Evolutionary conservation across 2,113 vertebrate species (phyloP).

Genomic region (Synodontis membranacea): DNA sequence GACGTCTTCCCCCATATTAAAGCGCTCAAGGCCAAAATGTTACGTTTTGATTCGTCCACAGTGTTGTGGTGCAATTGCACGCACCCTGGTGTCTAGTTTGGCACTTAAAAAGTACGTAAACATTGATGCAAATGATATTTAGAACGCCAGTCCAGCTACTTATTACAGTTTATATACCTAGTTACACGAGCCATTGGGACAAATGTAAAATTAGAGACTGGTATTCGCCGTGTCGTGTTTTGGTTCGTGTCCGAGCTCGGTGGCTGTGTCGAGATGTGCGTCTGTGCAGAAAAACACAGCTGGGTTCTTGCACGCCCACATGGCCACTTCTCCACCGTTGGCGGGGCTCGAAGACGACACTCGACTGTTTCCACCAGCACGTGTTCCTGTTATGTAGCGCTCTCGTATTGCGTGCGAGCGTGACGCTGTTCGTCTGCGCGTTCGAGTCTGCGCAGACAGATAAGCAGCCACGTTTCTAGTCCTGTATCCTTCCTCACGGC

Average conservation of each 20-base stretch:
- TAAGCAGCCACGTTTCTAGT: slow-evolving; percentile 81
- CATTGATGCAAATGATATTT: neutral
- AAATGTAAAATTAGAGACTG: slow-evolving; percentile 73
- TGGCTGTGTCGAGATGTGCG: slow-evolving; percentile 67
- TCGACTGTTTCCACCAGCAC: slow-evolving; percentile 58
- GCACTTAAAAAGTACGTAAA: slow-evolving; percentile 19
- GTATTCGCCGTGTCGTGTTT: slow-evolving; percentile 76
- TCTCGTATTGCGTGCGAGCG: slow-evolving; percentile 73
- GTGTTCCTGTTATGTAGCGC: slow-evolving; percentile 64
- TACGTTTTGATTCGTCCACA: slow-evolving; percentile 29
- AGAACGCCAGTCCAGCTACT: neutral
- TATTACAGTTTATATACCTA: neutral
- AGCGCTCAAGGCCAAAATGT: neutral
- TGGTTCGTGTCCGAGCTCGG: slow-evolving; percentile 59
- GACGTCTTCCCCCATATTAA: neutral
- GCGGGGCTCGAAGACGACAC: slow-evolving; percentile 74
- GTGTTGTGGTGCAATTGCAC: slow-evolving; percentile 41
- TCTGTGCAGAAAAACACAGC: slow-evolving; percentile 89
- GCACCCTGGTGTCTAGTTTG: slow-evolving; percentile 30
- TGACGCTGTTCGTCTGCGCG: slow-evolving; percentile 61
- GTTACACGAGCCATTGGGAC: neutral
- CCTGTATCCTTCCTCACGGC: slow-evolving; percentile 87
- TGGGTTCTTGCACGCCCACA: slow-evolving; percentile 93
- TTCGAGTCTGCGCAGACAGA: slow-evolving; percentile 70
- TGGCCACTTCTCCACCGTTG: slow-evolving; percentile 77